These are phyloP conservation scores for Acropternis orthonyx DNA, from an alignment of 2,797 vertebrate species.

Conservation along the genomic window DNA sequence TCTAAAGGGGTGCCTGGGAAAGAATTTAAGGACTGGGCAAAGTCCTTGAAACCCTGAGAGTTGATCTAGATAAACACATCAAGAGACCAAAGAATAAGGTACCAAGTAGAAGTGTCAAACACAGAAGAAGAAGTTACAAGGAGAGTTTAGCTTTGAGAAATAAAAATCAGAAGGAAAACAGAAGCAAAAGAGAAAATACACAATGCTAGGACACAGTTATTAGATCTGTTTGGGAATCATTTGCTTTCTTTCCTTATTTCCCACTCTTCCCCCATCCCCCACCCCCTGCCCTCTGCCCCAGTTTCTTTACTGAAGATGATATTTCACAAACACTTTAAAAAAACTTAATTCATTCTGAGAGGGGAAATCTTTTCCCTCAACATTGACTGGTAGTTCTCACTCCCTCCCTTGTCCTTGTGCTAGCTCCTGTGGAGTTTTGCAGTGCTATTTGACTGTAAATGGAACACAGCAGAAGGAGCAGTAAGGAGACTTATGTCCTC, in stretches of 20 bases:
- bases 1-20: not conserved
- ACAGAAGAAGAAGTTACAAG: not conserved
- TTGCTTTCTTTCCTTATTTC: not conserved
- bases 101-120: not conserved
- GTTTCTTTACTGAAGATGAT: not conserved
- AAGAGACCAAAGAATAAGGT: not conserved
- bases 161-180: not conserved
- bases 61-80: fast-evolving
- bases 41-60: not conserved
- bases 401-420: not conserved
- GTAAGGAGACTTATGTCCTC: not conserved
- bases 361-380: not conserved
- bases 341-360: not conserved
- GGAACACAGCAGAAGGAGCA: not conserved
- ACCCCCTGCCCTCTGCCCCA: not conserved
- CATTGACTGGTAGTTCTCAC: not conserved
- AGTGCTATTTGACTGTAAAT: not conserved
- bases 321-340: not conserved
- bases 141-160: not conserved
- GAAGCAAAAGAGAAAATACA: not conserved
- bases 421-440: not conserved
- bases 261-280: not conserved
- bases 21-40: not conserved
- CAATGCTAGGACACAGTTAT: not conserved
- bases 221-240: not conserved